A percentile compares a stretch with the other conserved stretches of the same genome.
Evolutionary conservation across 2,113 vertebrate species (phyloP).

Genomic region (Oxyura jamaicensis): DNA sequence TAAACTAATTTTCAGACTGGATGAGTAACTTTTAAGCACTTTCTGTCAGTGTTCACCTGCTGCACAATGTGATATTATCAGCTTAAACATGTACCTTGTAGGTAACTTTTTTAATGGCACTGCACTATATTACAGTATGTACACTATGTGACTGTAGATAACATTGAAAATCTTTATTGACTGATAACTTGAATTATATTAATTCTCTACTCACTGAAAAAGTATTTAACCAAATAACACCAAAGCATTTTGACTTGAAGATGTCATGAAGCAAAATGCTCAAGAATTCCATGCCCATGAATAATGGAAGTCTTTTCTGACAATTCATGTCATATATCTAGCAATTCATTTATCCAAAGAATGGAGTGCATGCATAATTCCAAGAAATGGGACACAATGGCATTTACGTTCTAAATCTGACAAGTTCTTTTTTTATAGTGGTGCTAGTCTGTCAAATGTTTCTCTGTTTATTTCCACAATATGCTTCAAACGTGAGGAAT

Average conservation of each 20-base stretch:
- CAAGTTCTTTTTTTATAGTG: not conserved
- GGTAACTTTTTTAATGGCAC: not conserved
- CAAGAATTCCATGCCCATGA: not conserved
- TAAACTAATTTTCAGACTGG: not conserved
- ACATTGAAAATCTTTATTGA: not conserved
- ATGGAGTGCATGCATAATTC: not conserved
- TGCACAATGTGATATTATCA: not conserved
- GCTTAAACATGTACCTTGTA: not conserved
- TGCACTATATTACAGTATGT: not conserved
- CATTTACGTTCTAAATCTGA: not conserved
- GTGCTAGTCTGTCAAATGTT: accelerated
- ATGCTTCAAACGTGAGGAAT: not conserved
- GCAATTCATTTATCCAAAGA: not conserved
- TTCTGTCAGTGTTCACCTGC: not conserved
- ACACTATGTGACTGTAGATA: not conserved
- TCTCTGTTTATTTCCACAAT: not conserved
- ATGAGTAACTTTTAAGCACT: not conserved
- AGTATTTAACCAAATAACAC: not conserved
- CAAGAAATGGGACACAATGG: not conserved
- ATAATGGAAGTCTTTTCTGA: not conserved
- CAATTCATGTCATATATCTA: not conserved
- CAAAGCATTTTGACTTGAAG: not conserved
- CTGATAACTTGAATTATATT: not conserved
- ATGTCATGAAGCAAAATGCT: not conserved
- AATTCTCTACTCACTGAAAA: not conserved